A percentile compares a stretch with the other conserved stretches of the same genome.
phyloP scores from a whole-genome alignment of 2,888 invertebrate species.

The Epinotia demarniana region DNA sequence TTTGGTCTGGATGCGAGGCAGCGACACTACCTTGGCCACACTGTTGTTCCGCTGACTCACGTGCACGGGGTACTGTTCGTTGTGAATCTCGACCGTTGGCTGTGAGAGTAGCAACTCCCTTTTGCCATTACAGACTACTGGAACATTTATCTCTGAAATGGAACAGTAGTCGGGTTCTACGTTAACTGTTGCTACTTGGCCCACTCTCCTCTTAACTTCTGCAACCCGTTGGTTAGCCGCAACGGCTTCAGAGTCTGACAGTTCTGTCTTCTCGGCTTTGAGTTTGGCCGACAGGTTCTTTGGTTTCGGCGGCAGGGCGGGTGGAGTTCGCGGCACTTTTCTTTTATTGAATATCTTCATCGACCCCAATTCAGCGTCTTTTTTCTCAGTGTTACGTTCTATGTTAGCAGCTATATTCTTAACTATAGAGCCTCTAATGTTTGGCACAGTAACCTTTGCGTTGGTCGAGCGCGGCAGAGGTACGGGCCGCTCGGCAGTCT shows the following conservation, averaged over 20 bases:
- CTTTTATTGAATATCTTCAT: slow-evolving; percentile 81
- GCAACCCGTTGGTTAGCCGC: slow-evolving; percentile 85
- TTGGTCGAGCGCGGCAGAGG: slow-evolving; percentile 64
- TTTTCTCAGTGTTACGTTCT: slow-evolving; percentile 72
- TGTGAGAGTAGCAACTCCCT: slow-evolving; percentile 82
- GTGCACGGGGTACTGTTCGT: slow-evolving; percentile 78
- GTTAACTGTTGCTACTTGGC: slow-evolving; percentile 79
- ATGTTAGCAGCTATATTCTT: slow-evolving; percentile 81
- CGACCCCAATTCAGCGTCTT: slow-evolving; percentile 70
- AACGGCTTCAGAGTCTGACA: slow-evolving; percentile 84
- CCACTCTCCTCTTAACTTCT: slow-evolving; percentile 83
- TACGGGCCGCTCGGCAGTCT: slow-evolving; percentile 70
- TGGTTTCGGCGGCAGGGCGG: slow-evolving; percentile 92
- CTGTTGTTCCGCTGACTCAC: slow-evolving; percentile 76
- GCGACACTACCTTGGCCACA: slow-evolving; percentile 77
- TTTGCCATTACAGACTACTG: slow-evolving; percentile 85
- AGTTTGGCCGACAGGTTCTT: slow-evolving; percentile 88
- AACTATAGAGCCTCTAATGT: slow-evolving; percentile 80
- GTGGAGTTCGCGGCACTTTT: slow-evolving; percentile 87
- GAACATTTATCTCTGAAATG: slow-evolving; percentile 89
- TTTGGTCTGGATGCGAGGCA: slow-evolving; percentile 77
- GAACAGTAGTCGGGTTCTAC: slow-evolving; percentile 90
- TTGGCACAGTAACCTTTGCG: slow-evolving; percentile 69
- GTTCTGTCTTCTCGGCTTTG: slow-evolving; percentile 83
- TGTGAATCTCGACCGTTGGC: slow-evolving; percentile 82